Evolutionary conservation across 2,113 vertebrate species (phyloP).

Genomic region (Elachura formosa): DNA sequence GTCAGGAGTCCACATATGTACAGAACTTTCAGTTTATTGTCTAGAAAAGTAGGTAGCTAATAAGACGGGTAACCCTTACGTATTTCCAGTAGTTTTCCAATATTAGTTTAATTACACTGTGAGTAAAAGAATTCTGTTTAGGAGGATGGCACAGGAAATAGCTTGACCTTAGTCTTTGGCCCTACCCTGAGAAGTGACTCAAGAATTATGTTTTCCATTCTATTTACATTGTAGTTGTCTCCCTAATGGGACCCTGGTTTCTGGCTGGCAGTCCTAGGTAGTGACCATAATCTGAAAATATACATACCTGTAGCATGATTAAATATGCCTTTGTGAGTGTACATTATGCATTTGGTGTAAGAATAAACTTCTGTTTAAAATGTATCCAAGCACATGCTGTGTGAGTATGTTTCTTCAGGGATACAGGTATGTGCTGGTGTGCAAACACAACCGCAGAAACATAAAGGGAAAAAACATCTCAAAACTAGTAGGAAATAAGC

Average conservation of each 20-base stretch:
- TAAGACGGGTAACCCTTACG: background rate
- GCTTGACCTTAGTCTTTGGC: background rate
- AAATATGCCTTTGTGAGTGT: background rate
- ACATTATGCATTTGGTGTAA: background rate
- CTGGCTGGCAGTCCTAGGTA: background rate
- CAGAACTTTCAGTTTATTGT: background rate
- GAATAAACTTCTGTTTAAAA: background rate
- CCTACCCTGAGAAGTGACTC: background rate
- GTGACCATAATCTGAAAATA: background rate
- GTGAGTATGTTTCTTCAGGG: background rate
- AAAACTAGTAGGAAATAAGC: background rate
- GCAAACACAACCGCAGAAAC: background rate
- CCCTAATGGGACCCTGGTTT: background rate
- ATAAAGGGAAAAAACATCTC: background rate
- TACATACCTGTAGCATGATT: background rate
- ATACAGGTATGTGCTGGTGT: background rate
- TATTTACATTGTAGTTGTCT: background rate
- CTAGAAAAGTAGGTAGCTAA: background rate
- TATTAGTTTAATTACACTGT: background rate
- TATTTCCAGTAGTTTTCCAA: background rate
- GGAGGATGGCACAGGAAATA: background rate
- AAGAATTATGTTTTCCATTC: background rate
- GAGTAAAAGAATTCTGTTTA: background rate
- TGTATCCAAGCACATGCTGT: background rate
- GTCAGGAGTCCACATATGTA: background rate